Evolutionary conservation across 1,140 invertebrate genomes (phyloP).

Genomic region (Drosophila lowei): DNA sequence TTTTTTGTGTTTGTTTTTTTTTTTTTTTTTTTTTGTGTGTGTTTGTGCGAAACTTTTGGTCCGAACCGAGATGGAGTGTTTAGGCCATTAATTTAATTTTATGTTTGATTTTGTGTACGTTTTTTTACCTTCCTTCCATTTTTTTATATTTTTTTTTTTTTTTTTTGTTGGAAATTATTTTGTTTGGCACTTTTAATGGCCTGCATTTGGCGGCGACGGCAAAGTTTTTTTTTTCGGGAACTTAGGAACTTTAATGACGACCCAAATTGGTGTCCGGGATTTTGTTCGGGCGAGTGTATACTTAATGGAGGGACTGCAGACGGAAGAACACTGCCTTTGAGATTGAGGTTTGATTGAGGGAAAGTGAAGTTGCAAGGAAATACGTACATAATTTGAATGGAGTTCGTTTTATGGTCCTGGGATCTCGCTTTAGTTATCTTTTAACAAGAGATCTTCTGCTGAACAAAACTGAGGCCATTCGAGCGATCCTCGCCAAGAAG

Average conservation of each 20-base stretch:
- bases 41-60: conserved; percentile 11
- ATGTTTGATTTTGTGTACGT: conserved; percentile 71
- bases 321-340: conserved; percentile 30
- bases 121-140: conserved; percentile 23
- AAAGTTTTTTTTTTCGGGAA: conserved; percentile 51
- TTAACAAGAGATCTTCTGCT: not conserved
- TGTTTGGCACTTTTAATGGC: conserved; percentile 75
- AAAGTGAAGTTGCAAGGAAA: conserved; percentile 38
- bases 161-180: conserved; percentile 61
- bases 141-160: conserved; percentile 53
- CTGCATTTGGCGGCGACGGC: conserved; percentile 68
- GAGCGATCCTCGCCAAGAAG: conserved; percentile 1
- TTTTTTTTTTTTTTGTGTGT: not conserved
- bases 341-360: conserved; percentile 16
- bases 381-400: conserved; percentile 36
- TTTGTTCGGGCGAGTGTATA: conserved; percentile 33
- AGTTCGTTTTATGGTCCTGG: conserved; percentile 18
- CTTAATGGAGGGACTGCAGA: conserved; percentile 23
- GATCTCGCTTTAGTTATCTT: conserved; percentile 6
- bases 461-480: not conserved
- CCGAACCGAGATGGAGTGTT: conserved; percentile 34
- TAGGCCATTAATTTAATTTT: conserved; percentile 78
- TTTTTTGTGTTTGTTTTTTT: not conserved
- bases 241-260: conserved; percentile 70
- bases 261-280: conserved; percentile 73